A percentile compares a stretch with the other conserved stretches of the same genome.
Evolutionary conservation across 2,888 invertebrate species (phyloP).

Genomic region (Drosophila austrosaltans): DNA sequence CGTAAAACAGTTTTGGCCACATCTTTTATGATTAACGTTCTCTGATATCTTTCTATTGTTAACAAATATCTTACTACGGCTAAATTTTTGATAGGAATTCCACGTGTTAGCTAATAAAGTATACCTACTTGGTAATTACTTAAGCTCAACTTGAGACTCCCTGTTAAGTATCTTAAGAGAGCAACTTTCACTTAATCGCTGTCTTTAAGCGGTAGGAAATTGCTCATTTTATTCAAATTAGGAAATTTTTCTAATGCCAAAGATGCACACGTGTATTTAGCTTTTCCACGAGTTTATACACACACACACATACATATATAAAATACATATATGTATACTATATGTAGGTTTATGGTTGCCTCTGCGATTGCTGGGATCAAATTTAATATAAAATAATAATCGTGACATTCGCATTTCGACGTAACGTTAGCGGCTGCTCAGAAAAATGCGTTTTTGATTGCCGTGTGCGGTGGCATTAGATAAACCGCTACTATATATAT

Average conservation of each 20-base stretch:
- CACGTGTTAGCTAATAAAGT: not conserved
- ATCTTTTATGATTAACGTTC: not conserved
- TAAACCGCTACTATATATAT: slow-evolving; percentile 42
- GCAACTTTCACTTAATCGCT: slow-evolving; percentile 9
- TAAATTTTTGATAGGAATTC: not conserved
- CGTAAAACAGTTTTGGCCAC: not conserved
- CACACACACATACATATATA: not conserved
- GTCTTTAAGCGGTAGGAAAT: not conserved
- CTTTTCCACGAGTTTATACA: slow-evolving; percentile 5
- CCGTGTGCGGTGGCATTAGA: slow-evolving; percentile 56
- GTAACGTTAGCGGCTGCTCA: slow-evolving; percentile 7
- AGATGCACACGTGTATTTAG: slow-evolving; percentile 11
- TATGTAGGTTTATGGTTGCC: not conserved
- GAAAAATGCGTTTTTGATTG: slow-evolving; percentile 65
- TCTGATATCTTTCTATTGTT: not conserved
- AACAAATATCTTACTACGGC: no score
- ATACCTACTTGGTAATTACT: not conserved
- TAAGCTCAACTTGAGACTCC: not conserved
- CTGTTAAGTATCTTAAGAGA: slow-evolving; percentile 6
- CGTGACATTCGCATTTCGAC: slow-evolving; percentile 47
- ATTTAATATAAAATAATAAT: slow-evolving; percentile 64
- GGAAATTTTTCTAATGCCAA: slow-evolving; percentile 15
- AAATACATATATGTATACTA: not conserved
- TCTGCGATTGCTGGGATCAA: slow-evolving; percentile 11
- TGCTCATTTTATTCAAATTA: slow-evolving; percentile 20